Evolutionary conservation across 2,113 vertebrate genomes (phyloP).

Genomic region (Lophura nycthemera): DNA sequence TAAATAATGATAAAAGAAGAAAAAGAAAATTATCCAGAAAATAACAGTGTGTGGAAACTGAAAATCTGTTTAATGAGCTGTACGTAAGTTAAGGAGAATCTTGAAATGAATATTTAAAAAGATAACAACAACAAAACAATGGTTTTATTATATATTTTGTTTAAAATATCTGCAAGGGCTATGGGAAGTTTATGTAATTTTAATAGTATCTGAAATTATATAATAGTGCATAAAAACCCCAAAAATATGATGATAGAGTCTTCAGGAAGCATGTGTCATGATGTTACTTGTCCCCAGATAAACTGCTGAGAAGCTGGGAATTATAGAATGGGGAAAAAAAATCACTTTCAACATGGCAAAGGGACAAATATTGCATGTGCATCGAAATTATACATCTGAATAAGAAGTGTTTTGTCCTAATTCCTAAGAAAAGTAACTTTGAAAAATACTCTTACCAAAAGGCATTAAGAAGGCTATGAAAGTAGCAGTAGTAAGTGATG

Average conservation of each 20-base stretch:
- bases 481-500: background rate
- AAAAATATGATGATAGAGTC: background rate
- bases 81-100: background rate
- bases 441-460: background rate
- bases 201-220: background rate
- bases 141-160: background rate
- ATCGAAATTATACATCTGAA: background rate
- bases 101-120: background rate
- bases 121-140: background rate
- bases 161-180: background rate
- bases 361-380: background rate
- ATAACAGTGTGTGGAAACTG: background rate
- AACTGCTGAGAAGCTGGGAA: background rate
- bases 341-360: background rate
- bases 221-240: background rate
- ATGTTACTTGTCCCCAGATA: background rate
- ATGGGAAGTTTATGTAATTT: background rate
- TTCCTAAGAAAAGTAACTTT: background rate
- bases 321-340: background rate
- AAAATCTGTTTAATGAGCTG: background rate
- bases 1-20: background rate
- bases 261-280: background rate
- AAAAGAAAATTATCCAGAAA: background rate
- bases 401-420: background rate
- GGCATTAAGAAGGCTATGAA: background rate